A percentile compares a stretch with the other conserved stretches of the same genome.
Conservation (phyloP, 2,113 vertebrate species). For the Myotis davidii region DNA sequence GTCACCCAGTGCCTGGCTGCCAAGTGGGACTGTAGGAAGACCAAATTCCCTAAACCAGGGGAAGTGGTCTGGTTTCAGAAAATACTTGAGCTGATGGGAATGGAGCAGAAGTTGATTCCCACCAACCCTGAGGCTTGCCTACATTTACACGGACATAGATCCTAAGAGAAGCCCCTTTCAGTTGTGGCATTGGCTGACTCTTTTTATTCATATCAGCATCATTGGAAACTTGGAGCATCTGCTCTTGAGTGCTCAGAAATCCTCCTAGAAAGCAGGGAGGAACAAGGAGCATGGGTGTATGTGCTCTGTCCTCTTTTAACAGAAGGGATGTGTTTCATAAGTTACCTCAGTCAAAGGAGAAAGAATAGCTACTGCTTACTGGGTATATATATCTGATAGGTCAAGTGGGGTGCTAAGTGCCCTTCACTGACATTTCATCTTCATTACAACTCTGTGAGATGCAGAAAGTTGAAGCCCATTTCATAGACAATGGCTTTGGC, state of each 20-base stretch:
- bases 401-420: too few relatives aligned
- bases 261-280: background rate
- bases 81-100: background rate
- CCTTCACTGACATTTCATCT: background rate
- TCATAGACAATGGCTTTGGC: background rate
- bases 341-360: background rate
- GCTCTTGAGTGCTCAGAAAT: background rate
- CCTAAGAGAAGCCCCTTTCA: background rate
- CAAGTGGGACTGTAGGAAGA: background rate
- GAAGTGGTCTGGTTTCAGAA: background rate
- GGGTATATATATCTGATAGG: background rate
- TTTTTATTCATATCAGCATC: background rate
- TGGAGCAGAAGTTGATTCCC: background rate
- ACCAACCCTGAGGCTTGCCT: background rate
- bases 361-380: background rate
- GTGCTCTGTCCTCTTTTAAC: background rate
- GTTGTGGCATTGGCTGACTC: background rate
- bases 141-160: background rate
- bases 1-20: background rate
- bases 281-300: background rate
- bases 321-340: background rate
- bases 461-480: background rate
- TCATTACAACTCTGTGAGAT: background rate
- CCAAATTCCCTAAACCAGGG: background rate
- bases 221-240: background rate